Evolutionary conservation across 35 echinoderm and acorn worm species (phyloP), one percentile per base, ranked within the genome.

Genomic region (Strongylocentrotus purpuratus): DNA sequence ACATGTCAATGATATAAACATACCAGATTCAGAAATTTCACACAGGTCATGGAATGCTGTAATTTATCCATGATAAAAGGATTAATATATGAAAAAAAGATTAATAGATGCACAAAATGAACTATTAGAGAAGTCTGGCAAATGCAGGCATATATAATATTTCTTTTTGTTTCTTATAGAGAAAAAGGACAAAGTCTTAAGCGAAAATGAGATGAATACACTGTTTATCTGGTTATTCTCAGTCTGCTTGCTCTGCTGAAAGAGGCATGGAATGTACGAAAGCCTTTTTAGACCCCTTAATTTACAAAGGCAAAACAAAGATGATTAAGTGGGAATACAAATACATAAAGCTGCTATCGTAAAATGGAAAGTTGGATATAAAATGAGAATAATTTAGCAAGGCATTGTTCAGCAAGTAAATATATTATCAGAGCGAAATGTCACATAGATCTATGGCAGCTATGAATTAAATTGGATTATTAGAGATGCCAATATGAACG

Each of bases 1-100:
- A 89, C 87, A 41, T 41, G 0, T 20, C 20, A 25, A 89, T 89
- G 87, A 89, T 4, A 45, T 89, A 93, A 55, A 93, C 91, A 47
- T 93, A 93, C 91, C 91, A 13, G 48, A 46, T 46, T 93, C 91
- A 9, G 45, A 58, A 31, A 47, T 32, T 48, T 93, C 91, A 93
- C 32, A 93, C 45, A 46, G 91, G 48, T 93, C 91, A 93, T 50
- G 91, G 46, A 93, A 47, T 50, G 91, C 91, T 93, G 47, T 22
- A 22, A 78, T 78, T 78, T 28, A 78, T 78, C 65, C 65, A 78
- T 78, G 20, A 28, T n/a, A 78, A 78, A n/a, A 9, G 65, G 65
- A 78, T 78, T 78, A 78, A 78, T 78, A 28, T 78, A 78, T 59
- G 52, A 17, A 11, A 55, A 55, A 59, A 12, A 59, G 65, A 78